These are phyloP conservation scores for Tachycineta bicolor DNA, from an alignment of 2,113 vertebrate genomes.

Conservation along the genomic window DNA sequence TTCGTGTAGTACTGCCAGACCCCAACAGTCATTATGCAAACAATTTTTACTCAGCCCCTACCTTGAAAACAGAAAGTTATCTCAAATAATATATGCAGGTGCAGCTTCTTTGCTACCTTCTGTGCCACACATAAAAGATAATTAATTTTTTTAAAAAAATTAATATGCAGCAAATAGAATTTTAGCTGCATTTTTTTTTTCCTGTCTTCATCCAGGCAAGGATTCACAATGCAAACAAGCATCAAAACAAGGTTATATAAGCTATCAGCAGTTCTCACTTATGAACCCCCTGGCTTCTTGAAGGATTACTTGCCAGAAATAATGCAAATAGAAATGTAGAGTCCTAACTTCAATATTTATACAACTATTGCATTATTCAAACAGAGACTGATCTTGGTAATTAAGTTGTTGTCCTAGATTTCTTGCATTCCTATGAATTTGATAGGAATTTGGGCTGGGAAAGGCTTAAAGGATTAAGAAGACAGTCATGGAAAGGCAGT, in stretches of 20 bases:
- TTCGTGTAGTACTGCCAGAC: not conserved
- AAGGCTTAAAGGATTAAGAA: not conserved
- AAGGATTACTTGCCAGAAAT: not conserved
- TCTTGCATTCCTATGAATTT: not conserved
- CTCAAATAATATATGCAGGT: not conserved
- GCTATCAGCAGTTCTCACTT: not conserved
- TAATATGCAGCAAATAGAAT: not conserved
- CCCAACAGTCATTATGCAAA: not conserved
- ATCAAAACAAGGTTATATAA: not conserved
- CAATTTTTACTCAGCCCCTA: not conserved
- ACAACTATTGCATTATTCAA: conserved; percentile 8
- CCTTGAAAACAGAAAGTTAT: not conserved
- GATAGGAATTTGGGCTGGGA: not conserved
- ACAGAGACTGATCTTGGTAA: not conserved
- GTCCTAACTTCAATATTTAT: conserved; percentile 24
- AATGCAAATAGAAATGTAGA: not conserved
- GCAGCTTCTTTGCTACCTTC: not conserved
- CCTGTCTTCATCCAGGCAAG: not conserved
- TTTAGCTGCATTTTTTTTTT: not conserved
- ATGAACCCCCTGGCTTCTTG: not conserved
- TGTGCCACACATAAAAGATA: not conserved
- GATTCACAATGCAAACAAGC: not conserved
- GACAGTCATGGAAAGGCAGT: not conserved
- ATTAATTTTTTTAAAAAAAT: not conserved
- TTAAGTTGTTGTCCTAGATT: not conserved